Evolutionary conservation across 1,140 invertebrate genomes (phyloP).

Genomic region (Lysiphlebus fabarum): DNA sequence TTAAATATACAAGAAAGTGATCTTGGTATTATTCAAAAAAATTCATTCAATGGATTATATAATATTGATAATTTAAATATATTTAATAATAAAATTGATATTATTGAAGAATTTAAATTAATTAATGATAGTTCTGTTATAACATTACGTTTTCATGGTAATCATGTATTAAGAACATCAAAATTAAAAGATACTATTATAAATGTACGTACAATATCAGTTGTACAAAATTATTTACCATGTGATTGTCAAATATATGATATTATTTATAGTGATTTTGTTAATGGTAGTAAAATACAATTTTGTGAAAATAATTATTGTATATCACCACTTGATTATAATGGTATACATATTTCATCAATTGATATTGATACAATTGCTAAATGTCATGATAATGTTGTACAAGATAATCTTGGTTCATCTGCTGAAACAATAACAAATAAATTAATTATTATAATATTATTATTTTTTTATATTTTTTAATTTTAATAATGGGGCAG

Average conservation of each 20-base stretch:
- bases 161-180: conserved; percentile 75
- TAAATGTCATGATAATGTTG: conserved; percentile 64
- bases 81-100: conserved; percentile 80
- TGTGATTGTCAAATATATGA: conserved; percentile 79
- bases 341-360: conserved; percentile 68
- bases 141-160: conserved; percentile 70
- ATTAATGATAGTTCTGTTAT: conserved; percentile 66
- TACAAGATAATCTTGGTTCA: conserved; percentile 62
- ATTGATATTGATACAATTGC: conserved; percentile 68
- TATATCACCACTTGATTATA: conserved; percentile 78
- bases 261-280: conserved; percentile 69
- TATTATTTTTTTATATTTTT: no score
- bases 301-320: conserved; percentile 77
- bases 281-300: conserved; percentile 61
- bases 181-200: conserved; percentile 64
- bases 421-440: conserved; percentile 20
- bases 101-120: conserved; percentile 69
- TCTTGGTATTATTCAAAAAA: conserved; percentile 66
- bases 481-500: no score
- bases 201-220: conserved; percentile 64
- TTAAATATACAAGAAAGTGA: conserved; percentile 77
- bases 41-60: conserved; percentile 69
- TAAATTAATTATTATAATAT: no score
- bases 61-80: conserved; percentile 70
- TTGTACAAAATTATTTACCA: conserved; percentile 75